Percentiles rank a stretch among this genome's conserved stretches.
These are phyloP conservation scores for Perca fluviatilis DNA, from an alignment of 2,113 vertebrate genomes.

Conservation along the genomic window DNA sequence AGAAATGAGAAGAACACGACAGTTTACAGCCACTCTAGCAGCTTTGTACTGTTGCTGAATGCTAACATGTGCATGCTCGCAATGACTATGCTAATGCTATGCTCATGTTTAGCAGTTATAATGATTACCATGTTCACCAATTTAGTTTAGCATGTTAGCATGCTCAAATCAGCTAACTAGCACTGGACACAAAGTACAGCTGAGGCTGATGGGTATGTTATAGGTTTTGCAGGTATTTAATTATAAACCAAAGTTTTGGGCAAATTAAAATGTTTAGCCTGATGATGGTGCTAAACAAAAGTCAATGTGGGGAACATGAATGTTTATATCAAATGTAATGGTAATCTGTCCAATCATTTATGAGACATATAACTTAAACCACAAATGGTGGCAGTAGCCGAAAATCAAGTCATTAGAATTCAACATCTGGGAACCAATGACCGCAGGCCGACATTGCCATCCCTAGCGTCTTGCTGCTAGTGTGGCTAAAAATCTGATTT, in stretches of 20 bases:
- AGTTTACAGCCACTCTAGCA: background rate
- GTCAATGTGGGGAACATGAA: no score
- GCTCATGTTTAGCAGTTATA: background rate
- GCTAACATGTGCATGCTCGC: background rate
- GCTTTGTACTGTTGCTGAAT: background rate
- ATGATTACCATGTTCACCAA: background rate
- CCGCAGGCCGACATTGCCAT: no score
- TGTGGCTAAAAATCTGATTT: background rate
- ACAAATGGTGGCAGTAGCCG: background rate
- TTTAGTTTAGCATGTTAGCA: background rate
- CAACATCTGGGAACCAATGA: background rate
- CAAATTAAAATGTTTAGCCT: background rate
- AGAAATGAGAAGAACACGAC: constrained; percentile 15
- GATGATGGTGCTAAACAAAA: background rate
- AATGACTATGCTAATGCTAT: background rate
- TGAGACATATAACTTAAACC: background rate
- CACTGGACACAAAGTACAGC: background rate
- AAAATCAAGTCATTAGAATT: background rate
- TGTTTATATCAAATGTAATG: no score
- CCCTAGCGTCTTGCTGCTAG: background rate
- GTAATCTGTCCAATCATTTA: no score
- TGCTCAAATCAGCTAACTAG: background rate
- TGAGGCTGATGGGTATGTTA: background rate
- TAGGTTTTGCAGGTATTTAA: background rate
- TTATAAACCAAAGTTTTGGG: background rate